These are phyloP conservation scores for Momotus momota DNA, from an alignment of 2,797 vertebrate genomes.

Conservation along the genomic window DNA sequence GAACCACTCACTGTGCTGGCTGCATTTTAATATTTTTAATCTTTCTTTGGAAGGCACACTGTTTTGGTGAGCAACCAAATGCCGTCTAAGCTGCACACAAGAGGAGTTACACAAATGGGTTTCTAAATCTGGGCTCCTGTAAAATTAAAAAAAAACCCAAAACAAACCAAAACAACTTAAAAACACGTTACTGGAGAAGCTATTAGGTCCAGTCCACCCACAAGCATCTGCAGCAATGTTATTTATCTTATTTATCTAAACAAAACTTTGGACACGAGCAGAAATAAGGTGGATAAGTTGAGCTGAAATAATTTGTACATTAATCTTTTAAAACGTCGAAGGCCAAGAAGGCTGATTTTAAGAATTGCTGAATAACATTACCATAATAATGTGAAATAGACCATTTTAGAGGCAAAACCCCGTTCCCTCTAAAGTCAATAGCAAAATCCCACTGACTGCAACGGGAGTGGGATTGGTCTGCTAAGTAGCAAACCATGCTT, in stretches of 20 bases:
- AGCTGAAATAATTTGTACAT: constrained; percentile 5
- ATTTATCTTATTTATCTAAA: constrained; percentile 18
- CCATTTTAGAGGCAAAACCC: constrained; percentile 25
- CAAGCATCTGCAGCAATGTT: constrained; percentile 57
- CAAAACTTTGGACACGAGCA: constrained; percentile 48
- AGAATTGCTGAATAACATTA: constrained; percentile 16
- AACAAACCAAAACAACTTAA: background rate
- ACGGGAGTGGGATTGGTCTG: constrained; percentile 14
- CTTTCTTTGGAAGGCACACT: constrained; percentile 41
- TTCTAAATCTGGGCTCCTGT: constrained; percentile 57
- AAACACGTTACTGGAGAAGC: constrained; percentile 44
- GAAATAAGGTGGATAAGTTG: constrained; percentile 49
- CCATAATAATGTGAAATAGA: constrained; percentile 42
- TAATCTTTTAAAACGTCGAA: constrained; percentile 38
- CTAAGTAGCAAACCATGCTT: constrained; percentile 61
- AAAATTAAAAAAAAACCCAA: constrained; percentile 31
- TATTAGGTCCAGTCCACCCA: constrained; percentile 60
- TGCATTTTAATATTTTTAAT: constrained; percentile 64
- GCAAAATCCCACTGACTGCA: constrained; percentile 43
- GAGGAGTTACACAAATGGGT: constrained; percentile 44
- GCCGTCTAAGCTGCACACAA: constrained; percentile 41
- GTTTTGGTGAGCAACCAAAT: constrained; percentile 62
- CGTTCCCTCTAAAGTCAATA: constrained; percentile 7
- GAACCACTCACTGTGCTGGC: constrained; percentile 24
- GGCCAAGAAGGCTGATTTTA: constrained; percentile 29